Base-by-base conservation (phyloP, 2,113 vertebrate species). In the Salvator merianae region DNA sequence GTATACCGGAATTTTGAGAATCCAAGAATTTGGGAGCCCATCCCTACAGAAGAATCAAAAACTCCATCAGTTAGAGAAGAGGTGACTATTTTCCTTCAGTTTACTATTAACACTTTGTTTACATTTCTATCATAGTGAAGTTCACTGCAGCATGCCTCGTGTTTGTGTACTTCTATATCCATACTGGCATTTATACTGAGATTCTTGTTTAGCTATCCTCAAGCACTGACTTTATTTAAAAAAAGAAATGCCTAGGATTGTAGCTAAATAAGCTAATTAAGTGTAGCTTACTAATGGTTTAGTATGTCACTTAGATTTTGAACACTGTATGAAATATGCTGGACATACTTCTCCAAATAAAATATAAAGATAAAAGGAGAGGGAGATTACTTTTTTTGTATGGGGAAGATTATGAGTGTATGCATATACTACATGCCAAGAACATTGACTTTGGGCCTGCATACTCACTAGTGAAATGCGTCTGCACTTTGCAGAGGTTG, bases 201-300 rank as follows among this genome's bases (percentile, higher is more conserved):
- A 3, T 82, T 40, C 81, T 4, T 81, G 66, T 34, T 91, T 66
- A 47, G 68, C 63, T 84, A 62, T 90, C 89, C 73, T 30, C 28
- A 83, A 87, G 14, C 76, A 82, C 53, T 82, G n/a, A n/a, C n/a
- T n/a, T n/a, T n/a, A n/a, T n/a, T n/a, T n/a, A n/a, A n/a, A n/a
- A n/a, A n/a, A n/a, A n/a, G n/a, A n/a, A n/a, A n/a, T n/a, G n/a
- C n/a, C n/a, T n/a, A n/a, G n/a, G n/a, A n/a, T n/a, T n/a, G n/a
- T n/a, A n/a, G n/a, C n/a, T n/a, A n/a, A 76, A 83, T 82, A 4
- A 89, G 90, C 77, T 81, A 26, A 82, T 88, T 72, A 69, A 90
- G 65, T 62, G 90, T 50, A 59, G 30, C 47, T 78, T 79, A 14
- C 83, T 85, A 55, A 82, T 55, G n/a, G 63, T 72, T 92, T 87